A percentile compares a stretch with the other conserved stretches of the same genome.
Conservation (phyloP, 2,113 vertebrate species). For the Carlito syrichta region DNA sequence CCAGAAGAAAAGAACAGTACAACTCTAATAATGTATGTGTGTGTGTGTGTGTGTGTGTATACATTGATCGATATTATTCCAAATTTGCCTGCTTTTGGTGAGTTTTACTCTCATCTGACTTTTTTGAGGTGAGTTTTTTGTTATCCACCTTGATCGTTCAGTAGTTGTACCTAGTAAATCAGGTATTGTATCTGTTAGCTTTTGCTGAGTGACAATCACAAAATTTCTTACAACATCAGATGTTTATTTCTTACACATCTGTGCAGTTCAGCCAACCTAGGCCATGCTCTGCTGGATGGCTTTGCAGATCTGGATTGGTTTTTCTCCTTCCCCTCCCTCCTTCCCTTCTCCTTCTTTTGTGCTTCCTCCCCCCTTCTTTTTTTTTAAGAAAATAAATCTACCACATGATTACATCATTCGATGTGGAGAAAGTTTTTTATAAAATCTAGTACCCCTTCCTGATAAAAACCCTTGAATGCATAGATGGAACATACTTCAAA, state of each 20-base stretch:
- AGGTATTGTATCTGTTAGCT: background rate
- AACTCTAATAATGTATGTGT: background rate
- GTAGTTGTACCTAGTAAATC: background rate
- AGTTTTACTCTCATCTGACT: background rate
- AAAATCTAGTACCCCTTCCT: too few relatives aligned
- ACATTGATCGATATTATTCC: background rate
- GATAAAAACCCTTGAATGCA: too few relatives aligned
- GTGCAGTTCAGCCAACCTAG: background rate
- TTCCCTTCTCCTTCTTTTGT: too few relatives aligned
- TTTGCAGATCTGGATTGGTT: background rate
- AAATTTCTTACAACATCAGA: background rate
- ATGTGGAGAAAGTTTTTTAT: too few relatives aligned
- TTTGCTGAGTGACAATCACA: background rate
- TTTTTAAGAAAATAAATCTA: background rate
- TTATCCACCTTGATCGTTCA: background rate
- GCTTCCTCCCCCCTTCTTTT: background rate
- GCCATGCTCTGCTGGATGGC: background rate
- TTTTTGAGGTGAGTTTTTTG: background rate
- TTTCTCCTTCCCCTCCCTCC: background rate
- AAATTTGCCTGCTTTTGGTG: background rate
- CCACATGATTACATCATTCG: too few relatives aligned
- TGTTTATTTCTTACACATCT: background rate
- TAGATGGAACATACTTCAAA: too few relatives aligned
- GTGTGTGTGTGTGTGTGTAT: too few relatives aligned
- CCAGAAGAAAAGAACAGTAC: background rate